These are phyloP conservation scores for Panthera tigris DNA, from an alignment of 2,113 vertebrate species.

Conservation along the genomic window DNA sequence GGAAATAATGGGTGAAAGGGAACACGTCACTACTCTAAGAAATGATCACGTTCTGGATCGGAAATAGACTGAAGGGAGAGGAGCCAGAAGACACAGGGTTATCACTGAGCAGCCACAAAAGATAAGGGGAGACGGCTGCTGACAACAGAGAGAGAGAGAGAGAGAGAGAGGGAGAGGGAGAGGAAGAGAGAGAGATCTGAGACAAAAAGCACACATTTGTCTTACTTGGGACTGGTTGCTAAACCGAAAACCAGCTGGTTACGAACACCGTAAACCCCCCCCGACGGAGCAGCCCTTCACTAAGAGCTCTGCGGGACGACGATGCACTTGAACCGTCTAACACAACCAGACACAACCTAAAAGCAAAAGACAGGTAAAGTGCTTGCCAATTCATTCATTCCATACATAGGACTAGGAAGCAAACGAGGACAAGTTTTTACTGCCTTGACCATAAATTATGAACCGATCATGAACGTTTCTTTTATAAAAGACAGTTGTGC, in stretches of 20 bases:
- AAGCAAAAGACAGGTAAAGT: neutral
- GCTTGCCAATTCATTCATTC: neutral
- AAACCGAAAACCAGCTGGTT: neutral
- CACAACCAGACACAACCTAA: neutral
- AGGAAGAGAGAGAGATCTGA: neutral
- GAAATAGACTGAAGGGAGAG: neutral
- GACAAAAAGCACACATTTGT: neutral
- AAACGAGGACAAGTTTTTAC: neutral
- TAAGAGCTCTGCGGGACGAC: neutral
- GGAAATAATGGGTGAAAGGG: neutral
- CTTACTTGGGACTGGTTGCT: neutral
- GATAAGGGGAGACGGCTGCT: neutral
- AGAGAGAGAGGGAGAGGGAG: neutral
- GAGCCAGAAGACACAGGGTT: neutral
- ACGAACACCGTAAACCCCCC: neutral
- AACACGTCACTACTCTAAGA: slow-evolving; percentile 8
- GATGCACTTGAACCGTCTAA: neutral
- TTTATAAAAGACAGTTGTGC: neutral
- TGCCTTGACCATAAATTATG: neutral
- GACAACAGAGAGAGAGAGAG: neutral
- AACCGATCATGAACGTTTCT: neutral
- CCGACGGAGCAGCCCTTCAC: neutral
- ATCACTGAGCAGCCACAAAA: neutral
- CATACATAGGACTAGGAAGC: neutral
- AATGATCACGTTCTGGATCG: neutral